Conservation (phyloP, 2,888 invertebrate species). For the Volucella zonaria region DNA sequence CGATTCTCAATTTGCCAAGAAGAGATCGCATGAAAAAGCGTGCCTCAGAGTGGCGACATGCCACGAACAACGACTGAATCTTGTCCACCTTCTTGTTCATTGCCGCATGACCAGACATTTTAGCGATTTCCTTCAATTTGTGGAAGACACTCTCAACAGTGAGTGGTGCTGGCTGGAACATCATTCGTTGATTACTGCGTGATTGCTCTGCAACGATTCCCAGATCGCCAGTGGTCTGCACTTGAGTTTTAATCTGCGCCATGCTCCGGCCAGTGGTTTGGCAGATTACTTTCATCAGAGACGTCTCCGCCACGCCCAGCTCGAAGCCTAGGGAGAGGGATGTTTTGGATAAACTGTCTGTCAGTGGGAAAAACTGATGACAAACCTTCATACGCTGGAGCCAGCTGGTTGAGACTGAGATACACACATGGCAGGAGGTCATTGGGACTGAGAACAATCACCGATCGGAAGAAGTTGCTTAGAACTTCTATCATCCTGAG, state of each 20-base stretch:
- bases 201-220: slow-evolving; percentile 95
- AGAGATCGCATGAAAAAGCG: slow-evolving; percentile 94
- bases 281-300: slow-evolving; percentile 96
- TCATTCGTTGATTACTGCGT: slow-evolving; percentile 91
- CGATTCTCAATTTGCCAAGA: slow-evolving; percentile 96
- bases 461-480: slow-evolving; percentile 95
- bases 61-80: slow-evolving; percentile 95
- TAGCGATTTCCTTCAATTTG: slow-evolving; percentile 93
- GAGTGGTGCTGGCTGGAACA: slow-evolving; percentile 92
- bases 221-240: slow-evolving; percentile 89
- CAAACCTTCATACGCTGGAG: slow-evolving; percentile 96
- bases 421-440: slow-evolving; percentile 96
- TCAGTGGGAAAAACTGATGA: too few species aligned
- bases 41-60: slow-evolving; percentile 94
- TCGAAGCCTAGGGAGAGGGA: slow-evolving; percentile 85
- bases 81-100: slow-evolving; percentile 94
- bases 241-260: slow-evolving; percentile 89
- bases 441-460: slow-evolving; percentile 93
- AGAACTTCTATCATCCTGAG: slow-evolving; percentile 96
- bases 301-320: slow-evolving; percentile 96
- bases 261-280: slow-evolving; percentile 93
- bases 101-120: slow-evolving; percentile 90
- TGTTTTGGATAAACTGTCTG: not conserved
- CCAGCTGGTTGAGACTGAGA: slow-evolving; percentile 96
- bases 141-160: slow-evolving; percentile 89